Evolutionary conservation across 2,797 vertebrate genomes (phyloP), one percentile per base, ranked within the genome.

Genomic region (Hapalemur alaotrensis): DNA sequence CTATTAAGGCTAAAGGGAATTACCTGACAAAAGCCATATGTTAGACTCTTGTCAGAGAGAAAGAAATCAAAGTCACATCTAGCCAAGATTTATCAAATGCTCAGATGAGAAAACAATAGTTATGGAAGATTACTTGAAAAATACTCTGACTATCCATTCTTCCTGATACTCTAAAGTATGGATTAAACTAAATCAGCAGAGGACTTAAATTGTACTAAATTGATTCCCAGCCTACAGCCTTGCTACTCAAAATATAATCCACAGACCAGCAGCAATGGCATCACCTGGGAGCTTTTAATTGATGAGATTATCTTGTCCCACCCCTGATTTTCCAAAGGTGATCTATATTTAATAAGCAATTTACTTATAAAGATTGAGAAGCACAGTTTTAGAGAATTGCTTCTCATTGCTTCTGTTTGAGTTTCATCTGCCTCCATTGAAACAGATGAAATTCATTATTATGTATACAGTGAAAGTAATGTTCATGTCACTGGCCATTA

Each of bases 11-110:
- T 59, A 87, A 89, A 76, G 93, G 82, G 85, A 95, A 96, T 91
- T 96, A 93, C 91, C 89, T 96, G 92, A 95, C 89, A 94, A 95
- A 95, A 95, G 85, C 63, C 78, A 23, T 96, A 91, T 65, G 86
- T 97, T 82, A 91, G 59, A 50, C 8, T 89, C 35, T 41, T 89
- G 81, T 95, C 91, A 81, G 28, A 75, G 20, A 91, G 41, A 92
- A 94, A 35, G 86, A 91, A 95, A 69, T 96, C 75, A 92, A 95
- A 96, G 63, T 94, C 75, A 79, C 67, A 78, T 57, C 59, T 82
- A 84, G 52, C 12, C 43, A 87, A 93, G 59, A 85, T 82, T 61
- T 91, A 95, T 91, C 80, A 94, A 80, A 92, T 30, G 32, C 30
- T 96, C 23, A 52, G 38, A 73, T 61, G 38, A 63, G 54, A 95